Percentiles rank a stretch among this genome's conserved stretches.
Conservation (phyloP, 1,140 invertebrate genomes). For the Chymomyza costata region DNA sequence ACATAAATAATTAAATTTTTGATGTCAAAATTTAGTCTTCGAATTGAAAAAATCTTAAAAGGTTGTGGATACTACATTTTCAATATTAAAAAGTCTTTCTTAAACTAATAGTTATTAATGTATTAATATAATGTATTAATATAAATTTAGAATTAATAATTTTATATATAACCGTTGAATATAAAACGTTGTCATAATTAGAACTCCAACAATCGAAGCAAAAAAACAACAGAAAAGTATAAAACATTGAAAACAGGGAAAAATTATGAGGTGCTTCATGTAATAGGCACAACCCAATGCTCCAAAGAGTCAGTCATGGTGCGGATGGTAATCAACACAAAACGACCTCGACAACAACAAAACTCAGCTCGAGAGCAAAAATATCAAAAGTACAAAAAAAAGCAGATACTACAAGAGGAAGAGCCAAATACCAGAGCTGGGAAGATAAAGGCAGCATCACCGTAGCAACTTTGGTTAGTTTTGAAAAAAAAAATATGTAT, state of each 20-base stretch:
- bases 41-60: too few species aligned
- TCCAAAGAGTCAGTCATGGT: slow-evolving; percentile 18
- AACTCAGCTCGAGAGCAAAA: slow-evolving; percentile 52
- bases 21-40: too few species aligned
- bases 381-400: slow-evolving; percentile 48
- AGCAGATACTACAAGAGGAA: slow-evolving; percentile 6
- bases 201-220: slow-evolving; percentile 7
- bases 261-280: slow-evolving; percentile 67
- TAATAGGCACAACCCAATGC: slow-evolving; percentile 45
- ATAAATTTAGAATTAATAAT: too few species aligned
- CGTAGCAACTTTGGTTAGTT: slow-evolving; percentile 71
- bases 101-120: too few species aligned
- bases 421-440: slow-evolving; percentile 3
- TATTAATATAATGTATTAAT: too few species aligned
- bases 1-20: too few species aligned
- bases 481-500: too few species aligned
- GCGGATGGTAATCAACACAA: slow-evolving; percentile 62
- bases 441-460: slow-evolving; percentile 42
- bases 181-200: too few species aligned
- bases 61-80: too few species aligned
- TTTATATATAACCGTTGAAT: too few species aligned
- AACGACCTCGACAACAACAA: slow-evolving; percentile 70
- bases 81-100: too few species aligned
- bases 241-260: slow-evolving; percentile 46
- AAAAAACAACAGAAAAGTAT: slow-evolving; percentile 3